phyloP scores from a whole-genome alignment of 2,797 vertebrate genomes.

The Pantherophis vulpinus region DNA sequence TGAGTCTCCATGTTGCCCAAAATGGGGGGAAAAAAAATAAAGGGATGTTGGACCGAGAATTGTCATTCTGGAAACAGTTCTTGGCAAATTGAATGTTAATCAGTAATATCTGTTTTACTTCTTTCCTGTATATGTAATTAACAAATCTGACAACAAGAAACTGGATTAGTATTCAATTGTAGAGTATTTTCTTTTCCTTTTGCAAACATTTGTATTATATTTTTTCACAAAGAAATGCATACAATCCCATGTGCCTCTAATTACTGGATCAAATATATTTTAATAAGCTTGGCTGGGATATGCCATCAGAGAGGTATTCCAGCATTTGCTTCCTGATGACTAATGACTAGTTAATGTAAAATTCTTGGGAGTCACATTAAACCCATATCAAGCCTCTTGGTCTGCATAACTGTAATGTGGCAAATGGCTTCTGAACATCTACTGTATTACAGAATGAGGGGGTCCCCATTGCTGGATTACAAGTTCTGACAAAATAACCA shows the following conservation, averaged over 20 bases:
- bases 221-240: conserved; percentile 13
- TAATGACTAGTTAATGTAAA: not conserved
- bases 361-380: not conserved
- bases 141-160: conserved; percentile 40
- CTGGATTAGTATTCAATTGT: conserved; percentile 17
- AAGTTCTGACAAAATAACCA: not conserved
- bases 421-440: not conserved
- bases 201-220: conserved; percentile 34
- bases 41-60: conserved; percentile 17
- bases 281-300: conserved; percentile 18
- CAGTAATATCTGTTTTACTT: conserved; percentile 36
- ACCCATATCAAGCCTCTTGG: not conserved
- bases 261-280: conserved; percentile 11
- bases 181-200: conserved; percentile 33
- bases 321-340: not conserved
- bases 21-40: not conserved
- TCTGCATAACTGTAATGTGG: not conserved
- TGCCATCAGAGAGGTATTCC: conserved; percentile 7
- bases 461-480: not conserved
- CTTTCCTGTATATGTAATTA: conserved; percentile 40
- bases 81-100: conserved; percentile 42
- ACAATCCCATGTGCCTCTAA: conserved; percentile 12
- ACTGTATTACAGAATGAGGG: not conserved
- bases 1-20: conserved; percentile 14
- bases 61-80: conserved; percentile 44